Evolutionary conservation across 2,888 invertebrate species (phyloP), one percentile per base, ranked within the genome.

Genomic region (Oxytorus armatus): DNA sequence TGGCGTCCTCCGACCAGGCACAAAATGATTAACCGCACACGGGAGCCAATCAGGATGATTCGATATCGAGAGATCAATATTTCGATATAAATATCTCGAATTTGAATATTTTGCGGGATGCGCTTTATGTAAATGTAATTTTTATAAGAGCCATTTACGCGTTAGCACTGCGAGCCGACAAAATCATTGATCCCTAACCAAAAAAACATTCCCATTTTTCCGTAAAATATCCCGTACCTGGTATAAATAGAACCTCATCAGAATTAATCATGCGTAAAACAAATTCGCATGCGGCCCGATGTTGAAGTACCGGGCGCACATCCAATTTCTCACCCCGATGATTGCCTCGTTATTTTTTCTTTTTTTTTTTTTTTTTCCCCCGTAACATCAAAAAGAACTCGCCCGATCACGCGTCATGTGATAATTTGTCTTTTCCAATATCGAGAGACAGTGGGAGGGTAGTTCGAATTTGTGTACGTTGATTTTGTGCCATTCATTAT

Each of bases 361-460:
- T 69, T 61, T 23, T 51, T 51, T 16, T 39, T 51, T 14, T 44
- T 14, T 55, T 47, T 23, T 23, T 69, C 25, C 21, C 23, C 10
- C 21, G 1, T 4, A 25, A 55, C 39, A 53, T 53, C 16, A 55
- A 55, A 42, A 14, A 39, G 33, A 39, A 72, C 23, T 53, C 59
- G 49, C 49, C 18, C 29, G 18, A 72, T 72, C 36, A 36, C 25
- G 59, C 36, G 36, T 59, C 23, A 14, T 39, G 21, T 1, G 47
- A 51, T 68, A 59, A 75, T 75, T 75, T 75, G 47, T 75, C 66
- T 75, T 74, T 73, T 73, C 25, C 33, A 16, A 44, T 25, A 16
- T 10, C 29, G 44, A 23, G 44, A 44, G 39, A 63, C 1, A 21
- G 10, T 4, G 49, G 8, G 49, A 21, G 16, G 47, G 10, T 21